Conservation (phyloP, 1,140 invertebrate species). For the Acyrthosiphon pisum region DNA sequence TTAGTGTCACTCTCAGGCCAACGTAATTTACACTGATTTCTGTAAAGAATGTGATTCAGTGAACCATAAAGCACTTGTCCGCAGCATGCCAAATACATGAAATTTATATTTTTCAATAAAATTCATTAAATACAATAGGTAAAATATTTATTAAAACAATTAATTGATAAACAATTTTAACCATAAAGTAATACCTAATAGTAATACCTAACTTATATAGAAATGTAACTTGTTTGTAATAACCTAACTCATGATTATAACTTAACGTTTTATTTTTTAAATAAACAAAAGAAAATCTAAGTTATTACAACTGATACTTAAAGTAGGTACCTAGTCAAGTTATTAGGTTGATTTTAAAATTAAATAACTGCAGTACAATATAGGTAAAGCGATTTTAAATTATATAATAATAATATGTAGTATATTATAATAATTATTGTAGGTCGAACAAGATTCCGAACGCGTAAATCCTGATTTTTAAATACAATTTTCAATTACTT, state of each 20-base stretch:
- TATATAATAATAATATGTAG: neutral
- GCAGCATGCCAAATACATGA: neutral
- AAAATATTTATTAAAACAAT: neutral
- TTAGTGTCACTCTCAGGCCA: too few relatives aligned
- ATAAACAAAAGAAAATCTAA: neutral
- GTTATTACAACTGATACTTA: too few relatives aligned
- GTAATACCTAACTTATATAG: neutral
- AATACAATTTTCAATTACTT: neutral
- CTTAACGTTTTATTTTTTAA: neutral
- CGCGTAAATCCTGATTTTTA: neutral
- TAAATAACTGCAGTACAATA: neutral
- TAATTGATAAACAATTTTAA: neutral
- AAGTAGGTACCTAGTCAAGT: neutral
- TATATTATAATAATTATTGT: neutral
- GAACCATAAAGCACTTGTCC: too few relatives aligned
- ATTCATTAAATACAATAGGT: neutral
- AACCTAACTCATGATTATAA: too few relatives aligned
- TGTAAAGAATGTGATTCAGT: too few relatives aligned
- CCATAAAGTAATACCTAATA: neutral
- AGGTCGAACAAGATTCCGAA: neutral
- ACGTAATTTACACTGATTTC: too few relatives aligned
- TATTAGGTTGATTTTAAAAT: neutral
- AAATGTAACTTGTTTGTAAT: neutral
- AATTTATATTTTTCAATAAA: neutral
- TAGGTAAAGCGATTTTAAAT: neutral